Base-by-base conservation (phyloP, 2,113 vertebrate species). In the Andinoacara biseriatus region DNA sequence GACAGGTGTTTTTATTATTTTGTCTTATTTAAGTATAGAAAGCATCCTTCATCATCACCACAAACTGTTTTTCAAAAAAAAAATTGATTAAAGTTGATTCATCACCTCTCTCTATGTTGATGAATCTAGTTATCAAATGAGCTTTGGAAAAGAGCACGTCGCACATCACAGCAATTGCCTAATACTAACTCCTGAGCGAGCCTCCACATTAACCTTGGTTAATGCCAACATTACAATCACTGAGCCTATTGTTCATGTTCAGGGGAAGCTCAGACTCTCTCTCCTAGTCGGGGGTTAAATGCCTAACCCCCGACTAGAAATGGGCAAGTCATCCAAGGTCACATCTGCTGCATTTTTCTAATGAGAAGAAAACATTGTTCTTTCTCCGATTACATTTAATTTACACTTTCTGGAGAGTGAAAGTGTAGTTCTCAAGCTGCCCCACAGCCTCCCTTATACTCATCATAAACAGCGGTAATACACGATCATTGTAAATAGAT, bases 251-350 rank as follows among this genome's bases (percentile, higher is more conserved):
- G 57, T 7, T 58, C 7, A 58, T 58, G 11, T 26, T 58, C 57
- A 26, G 11, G 13, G 14, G 22, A 58, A 24, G 67, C 46, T 72
- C 43, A 72, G 20, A 72, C 46, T 14, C 1, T 72, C 5, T 33
- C 17, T 52, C 46, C 67, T 72, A n/a, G 26, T 72, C 10, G 49
- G 67, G 67, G 67, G 18, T 72, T 72, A 33, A 72, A 72, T n/a
- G 67, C 18, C 46, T 72, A 26, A 26, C 26, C 26, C 26, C 26
- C 26, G 26, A 26, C 26, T 26, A 26, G 10, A 1, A 54, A 49
- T 26, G 22, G 22, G 40, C 31, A 61, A 20, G 17, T 35, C 17
- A 11, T 10, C 18, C 31, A 33, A 63, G 33, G 61, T 11, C 67
- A 54, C 67, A 52, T 72, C 67, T 54, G 67, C 33, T 72, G 46